Conservation (phyloP, 2,113 vertebrate species). For the Vidua chalybeata region DNA sequence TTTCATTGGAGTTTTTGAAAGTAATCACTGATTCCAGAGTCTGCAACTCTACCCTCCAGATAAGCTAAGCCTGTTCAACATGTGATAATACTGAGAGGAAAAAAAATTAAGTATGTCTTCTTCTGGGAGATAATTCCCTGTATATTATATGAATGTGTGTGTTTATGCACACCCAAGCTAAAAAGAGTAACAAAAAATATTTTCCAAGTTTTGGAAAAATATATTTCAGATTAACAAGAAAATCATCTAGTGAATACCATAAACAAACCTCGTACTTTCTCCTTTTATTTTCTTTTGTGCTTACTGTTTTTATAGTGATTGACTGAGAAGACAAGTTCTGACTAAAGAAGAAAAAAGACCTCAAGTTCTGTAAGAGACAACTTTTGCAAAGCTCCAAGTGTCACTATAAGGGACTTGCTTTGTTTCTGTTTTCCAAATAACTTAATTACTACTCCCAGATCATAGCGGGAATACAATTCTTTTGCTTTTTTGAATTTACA, state of each 20-base stretch:
- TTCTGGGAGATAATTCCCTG: background rate
- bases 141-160: background rate
- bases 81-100: background rate
- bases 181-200: background rate
- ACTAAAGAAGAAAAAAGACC: background rate
- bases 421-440: slow-evolving; percentile 10
- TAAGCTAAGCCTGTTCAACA: background rate
- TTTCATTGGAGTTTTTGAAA: background rate
- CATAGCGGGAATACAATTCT: background rate
- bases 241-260: background rate
- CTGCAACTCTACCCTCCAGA: background rate
- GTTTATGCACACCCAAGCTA: background rate
- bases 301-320: background rate
- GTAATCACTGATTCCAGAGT: background rate
- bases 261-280: background rate
- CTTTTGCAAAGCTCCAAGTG: background rate
- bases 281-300: background rate
- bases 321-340: background rate
- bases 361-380: background rate
- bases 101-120: background rate
- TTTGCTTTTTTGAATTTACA: slow-evolving; percentile 1
- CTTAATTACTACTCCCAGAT: background rate
- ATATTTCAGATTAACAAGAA: background rate
- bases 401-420: background rate
- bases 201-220: background rate